A percentile compares a stretch with the other conserved stretches of the same genome.
phyloP scores from a whole-genome alignment of 2,888 invertebrate genomes.

The Leptarthrus brevirostris region DNA sequence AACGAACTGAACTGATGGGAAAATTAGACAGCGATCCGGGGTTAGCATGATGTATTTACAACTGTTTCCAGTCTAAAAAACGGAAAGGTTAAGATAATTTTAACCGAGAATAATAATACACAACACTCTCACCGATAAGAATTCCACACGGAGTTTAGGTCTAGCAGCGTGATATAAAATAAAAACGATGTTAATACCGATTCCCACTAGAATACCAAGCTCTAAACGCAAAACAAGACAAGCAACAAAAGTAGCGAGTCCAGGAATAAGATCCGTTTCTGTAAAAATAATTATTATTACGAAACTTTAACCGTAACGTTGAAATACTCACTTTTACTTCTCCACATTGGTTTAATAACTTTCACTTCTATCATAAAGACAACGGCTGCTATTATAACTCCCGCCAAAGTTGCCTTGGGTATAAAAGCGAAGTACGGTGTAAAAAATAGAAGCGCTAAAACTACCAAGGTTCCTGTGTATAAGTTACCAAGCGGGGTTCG shows the following conservation, averaged over 20 bases:
- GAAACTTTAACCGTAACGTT: no score
- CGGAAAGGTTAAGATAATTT: no score
- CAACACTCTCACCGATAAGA: conserved; percentile 76
- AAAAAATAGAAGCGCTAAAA: conserved; percentile 85
- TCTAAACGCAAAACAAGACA: conserved; percentile 87
- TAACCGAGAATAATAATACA: no score
- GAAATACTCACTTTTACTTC: conserved; percentile 89
- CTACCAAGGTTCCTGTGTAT: conserved; percentile 84
- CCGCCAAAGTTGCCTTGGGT: conserved; percentile 86
- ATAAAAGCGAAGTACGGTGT: conserved; percentile 90
- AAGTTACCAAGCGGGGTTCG: conserved; percentile 86
- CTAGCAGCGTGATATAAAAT: conserved; percentile 89
- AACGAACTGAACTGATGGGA: conserved; percentile 91
- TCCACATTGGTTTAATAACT: conserved; percentile 89
- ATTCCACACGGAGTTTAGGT: conserved; percentile 85
- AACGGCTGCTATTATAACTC: conserved; percentile 92
- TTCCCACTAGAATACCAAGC: conserved; percentile 87
- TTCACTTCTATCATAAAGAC: conserved; percentile 91
- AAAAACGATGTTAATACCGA: conserved; percentile 84
- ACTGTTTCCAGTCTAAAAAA: conserved; percentile 71
- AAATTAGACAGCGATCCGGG: conserved; percentile 89
- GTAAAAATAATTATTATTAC: conserved; percentile 68
- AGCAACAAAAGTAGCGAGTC: conserved; percentile 84
- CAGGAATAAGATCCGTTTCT: conserved; percentile 90
- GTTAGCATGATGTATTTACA: conserved; percentile 84